phyloP scores from a whole-genome alignment of 1,140 invertebrate species.

The Subanguina moxae region DNA sequence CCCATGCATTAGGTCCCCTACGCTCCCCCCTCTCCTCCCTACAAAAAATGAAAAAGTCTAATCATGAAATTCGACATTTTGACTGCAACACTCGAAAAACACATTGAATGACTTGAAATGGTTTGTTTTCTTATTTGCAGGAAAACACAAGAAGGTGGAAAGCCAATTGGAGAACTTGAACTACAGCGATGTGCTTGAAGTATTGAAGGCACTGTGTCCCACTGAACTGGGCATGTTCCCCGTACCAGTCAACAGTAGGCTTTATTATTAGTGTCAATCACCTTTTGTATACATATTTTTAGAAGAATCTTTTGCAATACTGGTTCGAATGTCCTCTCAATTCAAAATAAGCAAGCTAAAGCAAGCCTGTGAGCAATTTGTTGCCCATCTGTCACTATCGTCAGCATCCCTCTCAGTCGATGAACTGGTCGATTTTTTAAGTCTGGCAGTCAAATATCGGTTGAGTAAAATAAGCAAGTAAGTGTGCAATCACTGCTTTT shows the following conservation, averaged over 20 bases:
- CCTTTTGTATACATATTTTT: slow-evolving; percentile 1
- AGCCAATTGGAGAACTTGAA: slow-evolving; percentile 26
- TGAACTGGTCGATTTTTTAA: slow-evolving; percentile 10
- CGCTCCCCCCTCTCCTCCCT: no score
- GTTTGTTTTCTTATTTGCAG: not conserved
- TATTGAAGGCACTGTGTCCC: slow-evolving; percentile 24
- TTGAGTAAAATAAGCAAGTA: slow-evolving; percentile 16
- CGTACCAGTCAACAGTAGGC: slow-evolving; percentile 18
- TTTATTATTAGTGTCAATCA: not conserved
- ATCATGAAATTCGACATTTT: no score
- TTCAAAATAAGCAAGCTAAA: slow-evolving; percentile 29
- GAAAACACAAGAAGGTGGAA: slow-evolving; percentile 18
- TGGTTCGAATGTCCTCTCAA: slow-evolving; percentile 26
- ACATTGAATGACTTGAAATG: no score
- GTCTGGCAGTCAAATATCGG: slow-evolving; percentile 18
- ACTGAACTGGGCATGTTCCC: slow-evolving; percentile 29
- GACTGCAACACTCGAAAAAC: no score
- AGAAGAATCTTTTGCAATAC: slow-evolving; percentile 23
- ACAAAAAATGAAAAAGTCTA: no score
- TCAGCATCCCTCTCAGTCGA: slow-evolving; percentile 1
- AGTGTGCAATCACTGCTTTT: not conserved
- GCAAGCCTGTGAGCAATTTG: slow-evolving; percentile 23
- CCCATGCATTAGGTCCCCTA: no score
- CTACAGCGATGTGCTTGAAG: slow-evolving; percentile 31
- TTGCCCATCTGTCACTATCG: slow-evolving; percentile 18